Conservation (phyloP, 2,797 vertebrate species). For the Picus viridis region DNA sequence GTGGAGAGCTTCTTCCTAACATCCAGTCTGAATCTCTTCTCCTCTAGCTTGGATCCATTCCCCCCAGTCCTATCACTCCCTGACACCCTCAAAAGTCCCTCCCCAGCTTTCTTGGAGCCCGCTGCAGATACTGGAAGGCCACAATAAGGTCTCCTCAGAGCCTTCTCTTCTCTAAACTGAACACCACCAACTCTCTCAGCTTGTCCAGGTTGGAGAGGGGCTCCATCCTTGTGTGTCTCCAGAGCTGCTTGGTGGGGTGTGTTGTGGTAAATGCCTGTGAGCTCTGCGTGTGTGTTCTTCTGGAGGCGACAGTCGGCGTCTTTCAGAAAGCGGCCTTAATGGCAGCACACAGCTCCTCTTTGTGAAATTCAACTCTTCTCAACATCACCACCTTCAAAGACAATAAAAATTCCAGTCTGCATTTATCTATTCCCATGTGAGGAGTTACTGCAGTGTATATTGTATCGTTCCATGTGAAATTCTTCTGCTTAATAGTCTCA, state of each 20-base stretch:
- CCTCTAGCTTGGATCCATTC: too few species aligned
- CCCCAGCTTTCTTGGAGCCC: too few species aligned
- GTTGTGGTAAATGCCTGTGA: not conserved
- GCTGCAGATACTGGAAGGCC: too few species aligned
- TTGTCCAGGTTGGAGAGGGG: too few species aligned
- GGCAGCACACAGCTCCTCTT: constrained; percentile 73
- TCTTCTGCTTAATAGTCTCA: constrained; percentile 76
- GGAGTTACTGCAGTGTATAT: constrained; percentile 76
- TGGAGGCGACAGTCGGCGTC: not conserved
- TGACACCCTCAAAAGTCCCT: too few species aligned
- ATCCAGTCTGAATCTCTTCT: too few species aligned
- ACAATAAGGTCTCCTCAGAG: too few species aligned
- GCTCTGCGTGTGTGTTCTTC: constrained; percentile 10
- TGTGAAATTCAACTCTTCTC: constrained; percentile 77
- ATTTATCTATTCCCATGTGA: constrained; percentile 81
- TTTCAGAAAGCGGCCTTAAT: constrained; percentile 80
- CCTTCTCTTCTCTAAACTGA: too few species aligned
- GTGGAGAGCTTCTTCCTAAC: too few species aligned
- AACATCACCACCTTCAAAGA: constrained; percentile 82
- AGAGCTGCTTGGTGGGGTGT: not conserved
- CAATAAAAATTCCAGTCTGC: constrained; percentile 78
- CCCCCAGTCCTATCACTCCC: too few species aligned
- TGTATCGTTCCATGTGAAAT: constrained; percentile 82
- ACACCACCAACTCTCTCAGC: too few species aligned
- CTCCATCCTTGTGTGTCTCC: not conserved